Evolutionary conservation across 2,888 invertebrate genomes (phyloP), one percentile per base, ranked within the genome.

Genomic region (Drosophila meridionalis): DNA sequence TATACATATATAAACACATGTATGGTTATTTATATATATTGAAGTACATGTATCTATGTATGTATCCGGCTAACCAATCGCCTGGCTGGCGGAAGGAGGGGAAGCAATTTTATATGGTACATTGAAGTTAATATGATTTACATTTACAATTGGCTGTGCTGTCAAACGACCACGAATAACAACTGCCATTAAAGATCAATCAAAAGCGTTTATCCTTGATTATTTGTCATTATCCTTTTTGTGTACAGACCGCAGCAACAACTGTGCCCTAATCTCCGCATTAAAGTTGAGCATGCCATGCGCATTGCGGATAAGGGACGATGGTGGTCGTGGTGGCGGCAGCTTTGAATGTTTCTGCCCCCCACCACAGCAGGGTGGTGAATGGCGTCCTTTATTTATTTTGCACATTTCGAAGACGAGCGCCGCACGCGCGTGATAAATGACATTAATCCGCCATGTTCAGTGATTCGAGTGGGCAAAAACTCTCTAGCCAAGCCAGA

Each of bases 151-250:
- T 82, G 89, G 69, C 80, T 82, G 73, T 61, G 82, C 81, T 87
- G 87, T 84, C 89, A 90, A 88, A 75, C 64, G 64, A 60, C 66
- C 72, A 42, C 60, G 79, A 73, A 66, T 67, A 66, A 74, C 80
- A 85, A 82, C 80, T 80, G 77, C 87, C 86, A 89, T 91, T 91
- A 91, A 87, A 89, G 90, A 91, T 91, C 91, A 91, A 91, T 91
- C 92, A 92, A 90, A 92, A 89, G 77, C 89, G 91, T 91, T 91
- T 92, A 91, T 92, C 91, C 91, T 91, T 86, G 91, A 91, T 91
- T 90, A 92, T 89, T 92, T 91, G 91, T 91, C 88, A 83, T 91
- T 92, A 92, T 92, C 91, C 91, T 84, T 91, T 92, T 62, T 75
- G 78, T 75, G 73, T 66, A 70, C 77, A 75, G 82, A 71, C 89